phyloP scores from a whole-genome alignment of 2,888 invertebrate species.

The Phania funesta region DNA sequence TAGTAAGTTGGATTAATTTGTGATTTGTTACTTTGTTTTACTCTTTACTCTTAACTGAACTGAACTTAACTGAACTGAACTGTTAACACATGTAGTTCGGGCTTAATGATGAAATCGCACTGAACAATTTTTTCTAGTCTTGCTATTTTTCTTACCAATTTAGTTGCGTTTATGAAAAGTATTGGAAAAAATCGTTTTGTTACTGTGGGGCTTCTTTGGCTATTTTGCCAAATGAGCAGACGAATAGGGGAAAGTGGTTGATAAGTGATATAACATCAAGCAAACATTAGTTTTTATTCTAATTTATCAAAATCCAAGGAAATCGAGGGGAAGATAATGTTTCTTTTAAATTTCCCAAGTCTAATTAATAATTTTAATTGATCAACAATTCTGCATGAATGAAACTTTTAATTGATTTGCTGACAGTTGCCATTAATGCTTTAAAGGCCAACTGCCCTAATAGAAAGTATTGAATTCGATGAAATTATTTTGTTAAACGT shows the following conservation, averaged over 20 bases:
- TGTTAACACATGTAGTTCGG: constrained; percentile 48
- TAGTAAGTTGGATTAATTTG: constrained; percentile 50
- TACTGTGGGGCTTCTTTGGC: constrained; percentile 61
- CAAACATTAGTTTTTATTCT: too few species aligned
- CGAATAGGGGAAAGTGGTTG: background rate
- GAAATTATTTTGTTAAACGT: too few species aligned
- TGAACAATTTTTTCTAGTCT: constrained; percentile 46
- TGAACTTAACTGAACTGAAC: constrained; percentile 43
- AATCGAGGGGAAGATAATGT: too few species aligned
- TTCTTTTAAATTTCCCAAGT: too few species aligned
- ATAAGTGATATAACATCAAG: background rate
- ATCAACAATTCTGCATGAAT: too few species aligned
- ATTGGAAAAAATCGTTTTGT: constrained; percentile 59
- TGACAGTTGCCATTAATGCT: too few species aligned
- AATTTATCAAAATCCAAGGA: too few species aligned
- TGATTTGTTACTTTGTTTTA: constrained; percentile 56
- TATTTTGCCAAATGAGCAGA: constrained; percentile 30
- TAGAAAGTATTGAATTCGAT: too few species aligned
- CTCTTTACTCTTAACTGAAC: constrained; percentile 32
- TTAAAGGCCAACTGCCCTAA: too few species aligned
- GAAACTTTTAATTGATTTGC: too few species aligned
- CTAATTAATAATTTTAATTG: too few species aligned
- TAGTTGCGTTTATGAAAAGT: constrained; percentile 44
- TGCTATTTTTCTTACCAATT: constrained; percentile 39
- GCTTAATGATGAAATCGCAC: constrained; percentile 53